Conservation (phyloP, 1,140 invertebrate species). For the Gonioctena quinquepunctata region DNA sequence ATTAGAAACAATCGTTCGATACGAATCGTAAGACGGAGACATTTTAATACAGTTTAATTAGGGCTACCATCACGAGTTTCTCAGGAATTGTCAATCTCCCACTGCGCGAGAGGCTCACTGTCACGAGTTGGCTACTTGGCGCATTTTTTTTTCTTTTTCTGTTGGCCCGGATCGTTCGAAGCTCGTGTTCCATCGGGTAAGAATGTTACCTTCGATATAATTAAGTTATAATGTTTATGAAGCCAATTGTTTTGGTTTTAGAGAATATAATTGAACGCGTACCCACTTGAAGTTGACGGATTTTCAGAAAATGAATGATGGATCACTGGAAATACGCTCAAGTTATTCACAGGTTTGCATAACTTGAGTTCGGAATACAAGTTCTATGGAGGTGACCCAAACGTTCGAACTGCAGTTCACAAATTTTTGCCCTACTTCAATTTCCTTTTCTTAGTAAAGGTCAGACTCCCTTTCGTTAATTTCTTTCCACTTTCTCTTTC, state of each 20-base stretch:
- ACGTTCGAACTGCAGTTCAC: too few relatives aligned
- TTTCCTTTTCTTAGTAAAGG: too few relatives aligned
- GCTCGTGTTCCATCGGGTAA: too few relatives aligned
- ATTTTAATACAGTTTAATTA: slow-evolving; percentile 6
- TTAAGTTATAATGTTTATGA: not conserved
- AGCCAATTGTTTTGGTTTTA: not conserved
- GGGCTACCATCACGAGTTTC: slow-evolving; percentile 1
- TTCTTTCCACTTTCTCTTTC: too few relatives aligned
- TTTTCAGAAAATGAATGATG: not conserved
- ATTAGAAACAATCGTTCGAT: not conserved
- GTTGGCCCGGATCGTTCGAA: not conserved
- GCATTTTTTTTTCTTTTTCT: not conserved
- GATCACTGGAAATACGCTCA: not conserved
- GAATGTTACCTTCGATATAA: not conserved
- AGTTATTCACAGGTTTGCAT: too few relatives aligned
- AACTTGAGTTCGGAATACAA: too few relatives aligned
- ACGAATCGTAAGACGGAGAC: not conserved
- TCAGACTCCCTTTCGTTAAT: too few relatives aligned
- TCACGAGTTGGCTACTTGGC: slow-evolving; percentile 6
- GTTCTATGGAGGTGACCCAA: too few relatives aligned
- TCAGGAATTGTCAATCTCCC: not conserved
- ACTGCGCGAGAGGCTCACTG: not conserved
- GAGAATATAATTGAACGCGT: not conserved
- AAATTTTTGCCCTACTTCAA: too few relatives aligned
- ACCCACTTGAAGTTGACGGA: not conserved